These are phyloP conservation scores for Coenonympha arcania DNA, from an alignment of 2,888 invertebrate species.

Conservation along the genomic window DNA sequence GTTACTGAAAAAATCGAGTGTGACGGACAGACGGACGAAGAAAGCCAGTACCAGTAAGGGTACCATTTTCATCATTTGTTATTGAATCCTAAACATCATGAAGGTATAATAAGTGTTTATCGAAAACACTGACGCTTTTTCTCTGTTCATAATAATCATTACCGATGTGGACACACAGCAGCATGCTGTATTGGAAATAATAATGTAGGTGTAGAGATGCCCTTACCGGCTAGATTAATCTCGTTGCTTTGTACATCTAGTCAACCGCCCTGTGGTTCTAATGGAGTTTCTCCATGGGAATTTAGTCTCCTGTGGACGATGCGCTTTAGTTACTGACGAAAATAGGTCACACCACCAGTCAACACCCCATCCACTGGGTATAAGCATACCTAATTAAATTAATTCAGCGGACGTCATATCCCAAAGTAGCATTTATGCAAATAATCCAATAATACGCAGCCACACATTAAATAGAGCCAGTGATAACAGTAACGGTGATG, in stretches of 20 bases:
- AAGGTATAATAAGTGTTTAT: too few species aligned
- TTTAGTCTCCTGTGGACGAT: background rate
- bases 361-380: background rate
- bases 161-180: too few species aligned
- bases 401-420: background rate
- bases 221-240: background rate
- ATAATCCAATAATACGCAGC: constrained; percentile 1
- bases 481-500: constrained; percentile 22
- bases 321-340: background rate
- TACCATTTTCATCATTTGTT: too few species aligned
- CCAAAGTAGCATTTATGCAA: background rate
- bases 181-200: too few species aligned
- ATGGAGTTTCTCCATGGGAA: background rate
- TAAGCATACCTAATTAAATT: background rate
- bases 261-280: background rate
- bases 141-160: too few species aligned
- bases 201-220: background rate
- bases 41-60: too few species aligned
- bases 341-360: background rate
- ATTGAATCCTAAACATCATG: too few species aligned
- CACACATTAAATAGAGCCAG: constrained; percentile 10
- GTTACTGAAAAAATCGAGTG: too few species aligned
- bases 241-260: background rate
- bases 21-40: too few species aligned
- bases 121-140: too few species aligned